Percentiles rank a stretch among this genome's conserved stretches.
These are phyloP conservation scores for Aradus depressus DNA, from an alignment of 2,888 invertebrate species.

Conservation along the genomic window DNA sequence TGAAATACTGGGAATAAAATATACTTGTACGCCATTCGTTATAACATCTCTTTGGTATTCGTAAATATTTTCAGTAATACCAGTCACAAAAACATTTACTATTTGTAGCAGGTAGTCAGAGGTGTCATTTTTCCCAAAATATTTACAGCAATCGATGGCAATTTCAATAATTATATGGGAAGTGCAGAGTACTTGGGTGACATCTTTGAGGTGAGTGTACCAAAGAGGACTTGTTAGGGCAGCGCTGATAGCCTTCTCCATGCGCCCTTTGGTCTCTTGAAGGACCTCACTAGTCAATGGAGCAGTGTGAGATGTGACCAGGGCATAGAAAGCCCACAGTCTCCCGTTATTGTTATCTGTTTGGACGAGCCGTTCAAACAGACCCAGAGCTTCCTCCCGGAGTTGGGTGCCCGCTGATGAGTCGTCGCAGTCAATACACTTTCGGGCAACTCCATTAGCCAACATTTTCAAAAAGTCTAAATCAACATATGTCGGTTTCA, in stretches of 20 bases:
- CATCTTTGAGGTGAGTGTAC: slow-evolving; percentile 3
- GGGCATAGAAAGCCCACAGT: slow-evolving; percentile 15
- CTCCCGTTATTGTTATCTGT: slow-evolving; percentile 1
- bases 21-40: neutral
- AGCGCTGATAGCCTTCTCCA: slow-evolving; percentile 5
- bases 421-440: neutral
- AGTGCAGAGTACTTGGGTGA: neutral
- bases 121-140: slow-evolving; percentile 2
- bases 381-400: slow-evolving; percentile 1
- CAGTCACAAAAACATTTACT: slow-evolving; percentile 1
- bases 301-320: slow-evolving; percentile 4
- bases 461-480: slow-evolving; percentile 9
- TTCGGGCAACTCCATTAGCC: neutral
- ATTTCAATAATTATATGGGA: slow-evolving; percentile 12
- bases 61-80: slow-evolving; percentile 3
- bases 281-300: neutral
- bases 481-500: slow-evolving; percentile 10
- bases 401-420: neutral
- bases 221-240: slow-evolving; percentile 1
- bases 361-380: slow-evolving; percentile 9
- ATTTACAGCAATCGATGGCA: slow-evolving; percentile 1
- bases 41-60: slow-evolving; percentile 14
- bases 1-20: neutral
- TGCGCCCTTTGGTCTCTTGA: neutral
- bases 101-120: slow-evolving; percentile 6